Base-by-base conservation (phyloP, 1,140 invertebrate genomes). In the Zaprionus africanus region DNA sequence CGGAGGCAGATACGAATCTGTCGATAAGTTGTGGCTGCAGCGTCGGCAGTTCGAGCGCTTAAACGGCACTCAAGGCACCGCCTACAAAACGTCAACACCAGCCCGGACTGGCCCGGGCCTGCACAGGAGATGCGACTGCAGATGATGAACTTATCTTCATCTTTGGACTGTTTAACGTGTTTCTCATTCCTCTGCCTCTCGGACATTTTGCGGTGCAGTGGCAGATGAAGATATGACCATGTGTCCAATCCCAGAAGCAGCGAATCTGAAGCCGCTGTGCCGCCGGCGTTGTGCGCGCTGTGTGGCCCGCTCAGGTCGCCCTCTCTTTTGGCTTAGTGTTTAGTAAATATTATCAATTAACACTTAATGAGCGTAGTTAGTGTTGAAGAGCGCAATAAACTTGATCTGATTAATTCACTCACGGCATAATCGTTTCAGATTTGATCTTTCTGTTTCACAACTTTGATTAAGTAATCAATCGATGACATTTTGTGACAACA, bases 71-170 rank as follows among this genome's bases (percentile, higher is more conserved):
- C 82, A 58, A 76, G 81, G 78, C 81, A 82, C 86, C 85, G 85
- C 86, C 85, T 82, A 90, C 86, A 82, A 90, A 88, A 90, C 86
- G 86, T 90, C 85, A 90, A 85, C 86, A 85, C 86, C 64, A 60
- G 57, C 53, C 28, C 31, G 57, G 28, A 26, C 46, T 41, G 38
- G 38, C 13, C 38, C 38, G 4, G 38, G n/a, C 13, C 4, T 41
- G 38, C 38, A 15, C 38, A 11, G 31, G 41, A 46, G 41, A 46
- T 43, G 22, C n/a, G 28, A 36, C 38, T 54, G 61, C 19, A 64
- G 63, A 60, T 76, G 68, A 81, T 88, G 75, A 90, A 81, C 73
- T 90, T 90, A 90, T 90, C 85, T 90, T 79, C 81, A 90, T 90
- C 85, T 90, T 26, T 58, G 59, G 64, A 81, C 58, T 67, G 66